Evolutionary conservation across 35 echinoderm and acorn worm genomes (phyloP), one percentile per base, ranked within the genome.

Genomic region (Eucidaris tribuloides): DNA sequence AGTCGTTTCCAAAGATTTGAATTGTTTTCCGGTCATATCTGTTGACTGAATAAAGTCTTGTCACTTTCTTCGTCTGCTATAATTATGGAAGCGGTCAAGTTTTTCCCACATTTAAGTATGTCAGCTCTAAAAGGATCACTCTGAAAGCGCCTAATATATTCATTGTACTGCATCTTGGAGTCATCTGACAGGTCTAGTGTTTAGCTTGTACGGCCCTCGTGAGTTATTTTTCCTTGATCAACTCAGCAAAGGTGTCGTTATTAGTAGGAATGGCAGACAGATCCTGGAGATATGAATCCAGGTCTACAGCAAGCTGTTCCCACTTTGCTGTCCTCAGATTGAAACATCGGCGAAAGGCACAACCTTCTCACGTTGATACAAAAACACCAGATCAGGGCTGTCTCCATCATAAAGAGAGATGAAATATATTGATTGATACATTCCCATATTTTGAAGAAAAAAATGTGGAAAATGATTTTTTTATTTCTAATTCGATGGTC

Each of bases 301-400:
- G 79, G 28, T 81, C 31, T 2, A 31, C 14, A 32, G 45, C 79
- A 34, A 55, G 28, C 7, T 5, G 7, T 60, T 58, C 11, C 79
- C 79, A 81, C 28, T 60, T 23, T 14, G 79, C 52, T 81, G 57
- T 81, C 54, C 62, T 81, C 32, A 32, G 62, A 57, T 81, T 81
- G 79, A 81, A 61, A 28, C 79, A 39, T 23, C 79, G 15, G 36
- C 40, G 57, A 23, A 81, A 81, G 2, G 79, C n/a, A n/a, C n/a
- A n/a, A n/a, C n/a, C n/a, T n/a, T n/a, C n/a, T n/a, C n/a, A n/a
- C n/a, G n/a, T n/a, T n/a, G n/a, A n/a, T n/a, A n/a, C n/a, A n/a
- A n/a, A n/a, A n/a, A n/a, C n/a, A n/a, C n/a, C n/a, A n/a, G n/a
- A n/a, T n/a, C n/a, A n/a, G n/a, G n/a, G n/a, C n/a, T n/a, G n/a